These are phyloP conservation scores for Neoascia interrupta DNA, from an alignment of 2,888 invertebrate species.

Conservation along the genomic window DNA sequence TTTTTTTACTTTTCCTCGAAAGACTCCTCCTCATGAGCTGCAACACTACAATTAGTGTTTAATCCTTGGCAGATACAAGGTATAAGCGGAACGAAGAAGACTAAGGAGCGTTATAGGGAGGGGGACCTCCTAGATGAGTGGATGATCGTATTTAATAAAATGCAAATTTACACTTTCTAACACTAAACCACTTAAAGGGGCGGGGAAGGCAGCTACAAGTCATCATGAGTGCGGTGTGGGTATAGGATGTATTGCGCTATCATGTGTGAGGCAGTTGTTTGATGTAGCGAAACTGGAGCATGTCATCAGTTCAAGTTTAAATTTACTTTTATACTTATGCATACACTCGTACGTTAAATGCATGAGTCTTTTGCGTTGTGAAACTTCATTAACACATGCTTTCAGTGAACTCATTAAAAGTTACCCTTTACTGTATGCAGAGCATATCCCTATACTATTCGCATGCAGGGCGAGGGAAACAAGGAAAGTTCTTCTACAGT, in stretches of 20 bases:
- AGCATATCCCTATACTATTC: too few relatives aligned
- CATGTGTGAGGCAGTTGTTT: conserved; percentile 43
- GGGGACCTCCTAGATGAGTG: neutral
- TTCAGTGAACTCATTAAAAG: conserved; percentile 69
- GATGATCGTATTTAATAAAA: conserved; percentile 61
- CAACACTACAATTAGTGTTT: conserved; percentile 53
- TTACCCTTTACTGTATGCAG: conserved; percentile 48
- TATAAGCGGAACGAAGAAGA: neutral
- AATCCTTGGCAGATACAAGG: conserved; percentile 39
- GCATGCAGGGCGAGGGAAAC: neutral
- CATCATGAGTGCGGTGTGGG: too few relatives aligned
- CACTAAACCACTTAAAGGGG: conserved; percentile 60
- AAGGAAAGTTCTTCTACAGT: neutral
- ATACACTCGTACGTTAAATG: conserved; percentile 50
- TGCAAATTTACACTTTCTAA: conserved; percentile 57
- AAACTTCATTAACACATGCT: conserved; percentile 69
- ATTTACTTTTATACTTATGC: conserved; percentile 61
- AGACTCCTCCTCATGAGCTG: neutral
- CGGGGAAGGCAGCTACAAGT: neutral
- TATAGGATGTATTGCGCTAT: too few relatives aligned
- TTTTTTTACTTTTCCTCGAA: neutral
- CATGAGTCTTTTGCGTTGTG: conserved; percentile 57
- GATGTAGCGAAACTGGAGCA: conserved; percentile 62
- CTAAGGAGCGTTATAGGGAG: neutral
- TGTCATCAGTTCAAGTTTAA: conserved; percentile 70